These are phyloP conservation scores for Melieria picta DNA, from an alignment of 2,888 invertebrate species.

Conservation along the genomic window DNA sequence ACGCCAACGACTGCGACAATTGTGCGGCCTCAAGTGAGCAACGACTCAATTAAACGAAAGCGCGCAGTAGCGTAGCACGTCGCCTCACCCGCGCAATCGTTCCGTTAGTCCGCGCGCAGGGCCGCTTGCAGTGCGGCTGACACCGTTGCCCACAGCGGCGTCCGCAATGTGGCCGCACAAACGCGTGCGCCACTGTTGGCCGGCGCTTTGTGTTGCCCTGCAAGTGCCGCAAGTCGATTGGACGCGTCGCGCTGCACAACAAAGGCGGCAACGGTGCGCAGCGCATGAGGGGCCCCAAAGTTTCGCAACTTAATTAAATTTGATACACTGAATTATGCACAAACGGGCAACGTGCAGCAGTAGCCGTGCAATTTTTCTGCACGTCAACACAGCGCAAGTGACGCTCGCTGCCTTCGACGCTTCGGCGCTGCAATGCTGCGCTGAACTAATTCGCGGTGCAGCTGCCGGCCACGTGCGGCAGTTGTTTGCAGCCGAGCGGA, in stretches of 20 bases:
- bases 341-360: not conserved
- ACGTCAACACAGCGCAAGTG: not conserved
- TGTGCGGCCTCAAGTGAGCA: slow-evolving; percentile 22
- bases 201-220: too few relatives aligned
- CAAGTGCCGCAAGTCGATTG: not conserved
- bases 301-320: slow-evolving; percentile 35
- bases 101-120: not conserved
- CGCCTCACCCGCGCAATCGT: not conserved
- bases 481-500: too few relatives aligned
- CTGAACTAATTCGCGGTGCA: too few relatives aligned
- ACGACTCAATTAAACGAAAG: slow-evolving; percentile 39
- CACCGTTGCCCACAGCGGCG: too few relatives aligned
- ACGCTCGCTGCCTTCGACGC: not conserved
- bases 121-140: not conserved
- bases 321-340: slow-evolving; percentile 24
- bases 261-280: too few relatives aligned
- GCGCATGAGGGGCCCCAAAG: not conserved
- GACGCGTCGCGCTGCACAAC: not conserved
- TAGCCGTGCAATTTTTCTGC: slow-evolving; percentile 13
- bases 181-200: too few relatives aligned
- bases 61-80: slow-evolving; percentile 12
- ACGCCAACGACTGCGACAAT: not conserved
- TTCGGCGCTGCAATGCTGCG: too few relatives aligned
- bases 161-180: too few relatives aligned
- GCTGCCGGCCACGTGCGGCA: too few relatives aligned